Evolutionary conservation across 1,140 invertebrate genomes (phyloP), one percentile per base, ranked within the genome.

Genomic region (Platorchestia sp.): DNA sequence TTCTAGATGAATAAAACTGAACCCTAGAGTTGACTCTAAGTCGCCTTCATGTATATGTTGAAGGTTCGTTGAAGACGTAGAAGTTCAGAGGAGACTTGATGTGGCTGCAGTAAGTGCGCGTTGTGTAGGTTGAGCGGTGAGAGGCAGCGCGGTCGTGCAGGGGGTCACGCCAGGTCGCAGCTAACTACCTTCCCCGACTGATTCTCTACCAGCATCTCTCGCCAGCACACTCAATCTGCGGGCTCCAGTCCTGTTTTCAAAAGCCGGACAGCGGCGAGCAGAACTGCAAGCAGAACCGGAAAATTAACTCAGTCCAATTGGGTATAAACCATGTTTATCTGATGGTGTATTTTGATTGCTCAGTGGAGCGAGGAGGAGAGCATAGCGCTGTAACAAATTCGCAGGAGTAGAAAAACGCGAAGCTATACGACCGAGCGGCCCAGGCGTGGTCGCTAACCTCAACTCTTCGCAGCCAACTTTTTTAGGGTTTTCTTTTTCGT

Each of bases 311-410:
- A 45, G 91, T 44, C 43, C 91, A 47, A 93, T 47, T 45, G 91
- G 36, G 45, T 93, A 93, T 93, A 93, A 93, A 93, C 91, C 45
- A 93, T 93, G 91, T 45, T 47, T 93, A 93, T 93, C 91, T 93
- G 91, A 93, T 93, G 91, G 91, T 47, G 91, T 93, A 93, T 93
- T 93, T 93, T 93, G 91, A 93, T 93, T 93, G 91, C 91, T 93
- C 91, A 93, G 91, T 45, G 43, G 45, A 93, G 91, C 91, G 91
- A 45, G 91, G 91, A 45, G 91, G 91, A 93, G 91, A 93, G 91
- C 91, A 93, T 45, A 44, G 91, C 91, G 43, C 91, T 93, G 91
- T 93, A 93, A 93, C 91, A 93, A 93, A 93, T 93, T 93, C 40
- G 16, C 41, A 93, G 41, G 91, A 93, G 91, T 93, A 44, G 91